A percentile compares a stretch with the other conserved stretches of the same genome.
Evolutionary conservation across 2,797 vertebrate genomes (phyloP).

Genomic region (Danio tinwini): DNA sequence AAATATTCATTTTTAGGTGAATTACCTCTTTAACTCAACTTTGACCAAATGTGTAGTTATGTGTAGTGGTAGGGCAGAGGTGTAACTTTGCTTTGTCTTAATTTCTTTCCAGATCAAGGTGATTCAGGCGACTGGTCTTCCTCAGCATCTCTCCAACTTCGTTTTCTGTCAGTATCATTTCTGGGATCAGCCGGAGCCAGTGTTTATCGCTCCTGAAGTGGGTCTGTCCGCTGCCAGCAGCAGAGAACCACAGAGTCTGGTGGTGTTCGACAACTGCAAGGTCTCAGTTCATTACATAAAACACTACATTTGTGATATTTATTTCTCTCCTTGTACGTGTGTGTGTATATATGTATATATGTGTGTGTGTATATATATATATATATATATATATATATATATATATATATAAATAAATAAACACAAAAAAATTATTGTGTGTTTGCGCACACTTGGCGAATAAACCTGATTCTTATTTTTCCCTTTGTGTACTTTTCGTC

Average conservation of each 20-base stretch:
- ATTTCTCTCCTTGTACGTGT: too few species aligned
- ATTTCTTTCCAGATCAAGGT: conserved; percentile 88
- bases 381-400: too few species aligned
- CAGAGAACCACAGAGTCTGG: conserved; percentile 93
- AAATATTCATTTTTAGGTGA: too few species aligned
- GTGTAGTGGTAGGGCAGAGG: background rate
- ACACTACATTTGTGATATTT: too few species aligned
- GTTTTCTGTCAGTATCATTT: conserved; percentile 97
- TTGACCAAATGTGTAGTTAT: too few species aligned
- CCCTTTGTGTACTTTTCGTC: background rate
- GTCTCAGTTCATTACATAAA: conserved; percentile 55
- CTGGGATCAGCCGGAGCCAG: conserved; percentile 91
- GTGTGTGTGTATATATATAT: too few species aligned
- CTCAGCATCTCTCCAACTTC: conserved; percentile 93
- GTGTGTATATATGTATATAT: too few species aligned
- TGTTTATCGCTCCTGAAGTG: conserved; percentile 88
- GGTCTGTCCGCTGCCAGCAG: conserved; percentile 80
- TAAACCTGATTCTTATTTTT: too few species aligned
- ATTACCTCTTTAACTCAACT: too few species aligned
- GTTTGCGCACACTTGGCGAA: too few species aligned
- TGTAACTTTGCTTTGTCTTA: background rate
- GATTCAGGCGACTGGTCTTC: conserved; percentile 92
- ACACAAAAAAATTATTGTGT: too few species aligned
- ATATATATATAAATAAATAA: too few species aligned
- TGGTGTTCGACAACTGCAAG: conserved; percentile 94